Evolutionary conservation across 2,888 invertebrate genomes (phyloP).

Genomic region (Melieria crassipennis): DNA sequence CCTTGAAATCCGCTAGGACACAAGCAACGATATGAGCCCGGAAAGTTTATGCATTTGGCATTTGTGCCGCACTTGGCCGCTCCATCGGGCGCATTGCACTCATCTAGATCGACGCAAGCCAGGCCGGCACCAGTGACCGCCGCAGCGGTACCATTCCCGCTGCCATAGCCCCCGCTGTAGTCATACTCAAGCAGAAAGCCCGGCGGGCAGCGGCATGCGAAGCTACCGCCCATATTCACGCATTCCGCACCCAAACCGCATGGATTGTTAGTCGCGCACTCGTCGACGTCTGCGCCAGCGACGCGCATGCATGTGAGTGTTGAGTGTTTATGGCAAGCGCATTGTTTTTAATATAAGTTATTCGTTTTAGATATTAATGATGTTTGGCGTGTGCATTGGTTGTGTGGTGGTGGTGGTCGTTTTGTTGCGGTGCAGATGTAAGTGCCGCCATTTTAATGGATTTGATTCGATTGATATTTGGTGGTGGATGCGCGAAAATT

Average conservation of each 20-base stretch:
- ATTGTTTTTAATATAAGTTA: conserved; percentile 12
- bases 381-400: conserved; percentile 14
- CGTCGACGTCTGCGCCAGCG: conserved; percentile 73
- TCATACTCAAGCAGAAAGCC: conserved; percentile 73
- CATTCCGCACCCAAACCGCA: conserved; percentile 79
- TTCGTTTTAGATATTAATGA: conserved; percentile 25
- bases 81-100: conserved; percentile 73
- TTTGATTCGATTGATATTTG: too few relatives aligned
- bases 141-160: conserved; percentile 37
- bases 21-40: conserved; percentile 81
- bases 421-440: conserved; percentile 17
- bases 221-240: conserved; percentile 80
- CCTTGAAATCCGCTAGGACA: conserved; percentile 81
- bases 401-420: conserved; percentile 25
- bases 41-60: conserved; percentile 82
- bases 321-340: neutral
- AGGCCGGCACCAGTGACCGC: conserved; percentile 63
- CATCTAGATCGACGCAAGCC: conserved; percentile 79
- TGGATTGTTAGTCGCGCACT: conserved; percentile 73
- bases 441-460: too few relatives aligned
- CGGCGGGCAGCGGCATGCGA: conserved; percentile 76
- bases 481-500: neutral
- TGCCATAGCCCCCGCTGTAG: conserved; percentile 41
- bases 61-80: conserved; percentile 81
- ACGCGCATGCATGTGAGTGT: neutral